Percentiles rank a stretch among this genome's conserved stretches.
Conservation (phyloP, 2,797 vertebrate species). For the Coregonus sp. region DNA sequence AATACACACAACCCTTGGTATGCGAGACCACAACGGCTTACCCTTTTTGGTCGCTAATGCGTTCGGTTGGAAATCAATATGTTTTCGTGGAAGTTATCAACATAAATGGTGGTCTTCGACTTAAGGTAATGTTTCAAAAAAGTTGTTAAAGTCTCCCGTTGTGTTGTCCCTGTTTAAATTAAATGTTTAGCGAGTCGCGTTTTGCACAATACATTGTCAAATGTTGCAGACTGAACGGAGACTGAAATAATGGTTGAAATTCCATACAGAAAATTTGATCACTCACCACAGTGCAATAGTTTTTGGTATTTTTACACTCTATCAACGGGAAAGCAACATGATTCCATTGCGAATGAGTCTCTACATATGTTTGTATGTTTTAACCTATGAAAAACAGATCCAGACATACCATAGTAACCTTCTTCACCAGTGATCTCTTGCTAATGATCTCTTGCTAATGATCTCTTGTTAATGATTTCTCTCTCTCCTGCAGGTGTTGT, state of each 20-base stretch:
- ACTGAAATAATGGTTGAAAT: background rate
- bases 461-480: constrained; percentile 23
- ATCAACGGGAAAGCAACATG: too few species aligned
- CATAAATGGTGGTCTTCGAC: background rate
- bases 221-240: background rate
- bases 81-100: background rate
- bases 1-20: background rate
- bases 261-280: background rate
- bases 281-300: too few species aligned
- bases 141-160: background rate
- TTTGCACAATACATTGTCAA: background rate
- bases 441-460: background rate
- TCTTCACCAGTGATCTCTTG: background rate
- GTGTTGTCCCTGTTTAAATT: background rate
- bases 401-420: background rate
- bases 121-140: background rate
- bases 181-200: background rate
- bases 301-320: too few species aligned
- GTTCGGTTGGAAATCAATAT: constrained; percentile 40
- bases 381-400: too few species aligned
- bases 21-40: background rate
- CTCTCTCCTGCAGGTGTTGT: background rate
- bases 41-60: constrained; percentile 59
- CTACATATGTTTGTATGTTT: too few species aligned
- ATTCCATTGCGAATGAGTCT: too few species aligned